Base-by-base conservation (phyloP, 1,140 invertebrate genomes). In the Meloidogyne exigua region DNA sequence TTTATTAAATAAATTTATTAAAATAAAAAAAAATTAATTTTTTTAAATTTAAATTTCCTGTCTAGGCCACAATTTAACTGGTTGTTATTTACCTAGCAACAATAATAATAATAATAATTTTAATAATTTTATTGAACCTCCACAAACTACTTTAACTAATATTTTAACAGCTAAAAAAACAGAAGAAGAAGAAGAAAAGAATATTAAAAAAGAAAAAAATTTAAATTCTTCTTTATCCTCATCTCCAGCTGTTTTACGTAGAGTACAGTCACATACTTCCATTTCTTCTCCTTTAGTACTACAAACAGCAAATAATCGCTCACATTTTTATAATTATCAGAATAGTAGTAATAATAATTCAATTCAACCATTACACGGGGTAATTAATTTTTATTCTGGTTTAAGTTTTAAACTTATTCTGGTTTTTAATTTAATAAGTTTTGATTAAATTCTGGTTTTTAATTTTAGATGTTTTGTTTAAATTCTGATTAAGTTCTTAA, bases 221-320 rank as follows among this genome's bases (percentile, higher is more conserved):
- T 15, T 5, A 18, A 49, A 57, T 57, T 57, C 49, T n/a, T 57
- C 21, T 28, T 32, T 32, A 13, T 18, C 28, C 12, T 65, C 72
- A 1, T 73, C 72, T 1, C 72, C 72, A 13, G 72, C 39, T 18
- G 12, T 73, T 57, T 65, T 73, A 23, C 72, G 72, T 12, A 62
- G 72, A 23, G 72, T 73, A 21, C 57, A 73, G 25, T 73, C 72
- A 12, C 72, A 73, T 65, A 57, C 72, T 36, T 73, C 57, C n/a
- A 57, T 73, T 23, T 11, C 28, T 12, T 36, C 72, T 10, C 57
- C 62, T 2, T 32, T 25, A 9, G 3, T 39, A 39, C 2, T 32
- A n/a, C 66, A 68, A 65, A 7, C 72, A 23, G 28, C 72, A 73
- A 11, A n/a, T n/a, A n/a, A n/a, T 28, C 49, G 49, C 7, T 57